phyloP scores from a whole-genome alignment of 2,888 invertebrate species.

The Calameuta filiformis region DNA sequence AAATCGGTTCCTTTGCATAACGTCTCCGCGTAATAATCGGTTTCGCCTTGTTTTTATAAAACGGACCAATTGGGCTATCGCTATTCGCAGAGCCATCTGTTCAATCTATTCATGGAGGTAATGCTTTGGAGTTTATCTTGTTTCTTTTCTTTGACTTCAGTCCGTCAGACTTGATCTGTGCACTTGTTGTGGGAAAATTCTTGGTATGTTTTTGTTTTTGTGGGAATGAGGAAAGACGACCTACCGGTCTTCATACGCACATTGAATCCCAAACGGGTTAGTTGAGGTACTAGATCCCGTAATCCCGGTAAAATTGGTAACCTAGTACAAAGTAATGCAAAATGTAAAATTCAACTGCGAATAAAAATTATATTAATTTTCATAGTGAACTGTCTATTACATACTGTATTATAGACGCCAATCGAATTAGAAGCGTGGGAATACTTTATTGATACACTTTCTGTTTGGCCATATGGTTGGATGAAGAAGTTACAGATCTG shows the following conservation, averaged over 20 bases:
- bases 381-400: background rate
- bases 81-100: background rate
- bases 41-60: background rate
- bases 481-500: background rate
- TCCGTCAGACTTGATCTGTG: background rate
- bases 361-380: background rate
- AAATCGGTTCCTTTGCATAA: background rate
- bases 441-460: background rate
- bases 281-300: background rate
- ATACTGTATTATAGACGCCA: background rate
- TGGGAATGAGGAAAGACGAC: background rate
- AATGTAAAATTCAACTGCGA: background rate
- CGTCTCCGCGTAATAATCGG: background rate
- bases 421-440: background rate
- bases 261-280: background rate
- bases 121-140: background rate
- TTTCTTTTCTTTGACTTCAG: background rate
- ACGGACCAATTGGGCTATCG: background rate
- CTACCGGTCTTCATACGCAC: background rate
- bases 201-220: background rate
- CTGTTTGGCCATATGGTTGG: background rate
- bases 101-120: background rate
- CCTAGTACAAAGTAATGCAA: background rate
- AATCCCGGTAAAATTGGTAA: background rate
- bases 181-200: background rate